Evolutionary conservation across 2,113 vertebrate genomes (phyloP).

Genomic region (Dicerorhinus sumatrensis): DNA sequence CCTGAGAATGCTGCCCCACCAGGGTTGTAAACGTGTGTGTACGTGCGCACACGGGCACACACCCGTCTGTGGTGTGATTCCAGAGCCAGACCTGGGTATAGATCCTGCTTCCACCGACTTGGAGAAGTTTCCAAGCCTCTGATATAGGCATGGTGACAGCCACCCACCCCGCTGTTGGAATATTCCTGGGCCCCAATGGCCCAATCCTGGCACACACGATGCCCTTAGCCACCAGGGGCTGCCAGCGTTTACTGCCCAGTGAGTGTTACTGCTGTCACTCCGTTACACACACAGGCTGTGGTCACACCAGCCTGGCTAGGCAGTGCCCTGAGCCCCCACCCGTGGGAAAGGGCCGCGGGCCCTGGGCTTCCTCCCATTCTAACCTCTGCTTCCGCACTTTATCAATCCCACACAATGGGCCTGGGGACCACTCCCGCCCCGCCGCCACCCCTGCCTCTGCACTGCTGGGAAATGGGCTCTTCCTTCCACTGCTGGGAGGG

Average conservation of each 20-base stretch:
- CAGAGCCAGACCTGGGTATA: not conserved
- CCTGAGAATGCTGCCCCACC: not conserved
- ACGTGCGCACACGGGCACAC: slow-evolving; percentile 51
- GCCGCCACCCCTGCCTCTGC: slow-evolving; percentile 37
- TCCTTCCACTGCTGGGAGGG: slow-evolving; percentile 84
- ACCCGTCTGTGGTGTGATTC: not conserved
- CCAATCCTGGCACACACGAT: not conserved
- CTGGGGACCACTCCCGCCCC: slow-evolving; percentile 75
- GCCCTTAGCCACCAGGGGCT: not conserved
- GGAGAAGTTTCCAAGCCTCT: not conserved
- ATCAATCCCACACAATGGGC: slow-evolving; percentile 86
- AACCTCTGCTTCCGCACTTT: slow-evolving; percentile 87
- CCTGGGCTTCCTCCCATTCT: slow-evolving; percentile 87
- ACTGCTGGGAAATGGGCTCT: slow-evolving; percentile 77
- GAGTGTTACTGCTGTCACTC: not conserved
- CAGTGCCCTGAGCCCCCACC: slow-evolving; percentile 52
- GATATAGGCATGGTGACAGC: accelerated
- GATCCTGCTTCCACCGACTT: not conserved
- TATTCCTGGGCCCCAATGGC: not conserved
- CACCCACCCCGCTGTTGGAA: not conserved
- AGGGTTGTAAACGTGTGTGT: not conserved
- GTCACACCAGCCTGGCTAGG: not conserved
- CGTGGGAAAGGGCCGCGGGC: slow-evolving; percentile 84
- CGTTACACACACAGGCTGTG: not conserved
- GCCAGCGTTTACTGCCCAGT: not conserved